Evolutionary conservation across 2,113 vertebrate species (phyloP).

Genomic region (Cheilinus undulatus): DNA sequence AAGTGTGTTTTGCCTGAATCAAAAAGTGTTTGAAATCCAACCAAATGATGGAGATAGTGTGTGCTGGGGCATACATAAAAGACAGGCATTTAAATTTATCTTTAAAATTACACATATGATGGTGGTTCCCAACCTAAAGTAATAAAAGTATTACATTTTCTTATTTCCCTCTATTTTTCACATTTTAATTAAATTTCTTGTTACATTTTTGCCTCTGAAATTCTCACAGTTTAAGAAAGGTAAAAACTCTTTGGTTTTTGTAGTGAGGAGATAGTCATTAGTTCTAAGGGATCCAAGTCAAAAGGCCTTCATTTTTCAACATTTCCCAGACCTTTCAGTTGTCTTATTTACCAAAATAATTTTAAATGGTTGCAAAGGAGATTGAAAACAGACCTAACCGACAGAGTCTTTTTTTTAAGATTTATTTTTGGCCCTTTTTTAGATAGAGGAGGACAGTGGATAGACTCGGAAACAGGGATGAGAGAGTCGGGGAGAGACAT

Average conservation of each 20-base stretch:
- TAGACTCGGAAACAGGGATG: too few species aligned
- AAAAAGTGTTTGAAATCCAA: conserved; percentile 53
- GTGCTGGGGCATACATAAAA: neutral
- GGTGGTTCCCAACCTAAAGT: neutral
- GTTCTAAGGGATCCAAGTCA: neutral
- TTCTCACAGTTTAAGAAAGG: neutral
- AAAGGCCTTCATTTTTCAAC: neutral
- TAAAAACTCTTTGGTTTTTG: conserved; percentile 23
- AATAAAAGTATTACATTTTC: neutral
- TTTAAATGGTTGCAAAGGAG: neutral
- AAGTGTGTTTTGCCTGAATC: conserved; percentile 56
- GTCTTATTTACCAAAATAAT: neutral
- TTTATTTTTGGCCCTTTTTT: too few species aligned
- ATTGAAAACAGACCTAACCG: too few species aligned
- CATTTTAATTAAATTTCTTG: neutral
- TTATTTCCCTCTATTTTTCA: neutral
- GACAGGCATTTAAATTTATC: too few species aligned
- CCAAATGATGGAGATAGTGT: neutral
- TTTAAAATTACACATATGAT: too few species aligned
- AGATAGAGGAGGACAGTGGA: too few species aligned
- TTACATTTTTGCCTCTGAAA: neutral
- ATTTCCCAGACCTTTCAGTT: neutral
- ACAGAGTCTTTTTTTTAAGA: too few species aligned
- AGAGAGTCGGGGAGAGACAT: too few species aligned
- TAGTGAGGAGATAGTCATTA: neutral